Evolutionary conservation across 2,113 vertebrate species (phyloP).

Genomic region (Hystrix cristata): DNA sequence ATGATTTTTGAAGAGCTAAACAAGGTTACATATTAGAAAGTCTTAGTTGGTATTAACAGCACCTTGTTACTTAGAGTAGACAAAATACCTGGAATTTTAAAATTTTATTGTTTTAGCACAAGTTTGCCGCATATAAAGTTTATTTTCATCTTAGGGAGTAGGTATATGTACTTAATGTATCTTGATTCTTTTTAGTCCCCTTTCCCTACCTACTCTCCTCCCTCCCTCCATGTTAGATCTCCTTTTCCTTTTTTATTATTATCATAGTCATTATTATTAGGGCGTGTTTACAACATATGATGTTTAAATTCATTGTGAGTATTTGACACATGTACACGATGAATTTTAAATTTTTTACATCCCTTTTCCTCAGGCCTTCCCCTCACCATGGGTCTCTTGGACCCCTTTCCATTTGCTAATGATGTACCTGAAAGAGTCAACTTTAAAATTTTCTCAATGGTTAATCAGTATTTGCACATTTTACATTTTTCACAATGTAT

Average conservation of each 20-base stretch:
- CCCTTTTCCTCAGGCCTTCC: not conserved
- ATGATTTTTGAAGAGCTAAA: conserved; percentile 26
- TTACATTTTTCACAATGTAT: not conserved
- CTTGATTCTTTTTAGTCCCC: not conserved
- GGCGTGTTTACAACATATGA: not conserved
- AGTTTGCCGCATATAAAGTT: not conserved
- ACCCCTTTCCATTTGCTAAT: not conserved
- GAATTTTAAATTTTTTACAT: not conserved
- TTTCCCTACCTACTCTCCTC: not conserved
- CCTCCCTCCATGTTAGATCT: not conserved
- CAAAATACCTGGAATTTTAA: not conserved
- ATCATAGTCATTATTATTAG: not conserved
- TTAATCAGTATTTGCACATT: not conserved
- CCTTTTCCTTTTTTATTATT: not conserved
- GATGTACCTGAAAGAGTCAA: not conserved
- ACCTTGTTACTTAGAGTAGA: not conserved
- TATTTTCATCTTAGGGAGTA: not conserved
- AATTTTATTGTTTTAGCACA: not conserved
- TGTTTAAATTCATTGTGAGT: not conserved
- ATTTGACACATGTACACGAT: not conserved
- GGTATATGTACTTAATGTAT: not conserved
- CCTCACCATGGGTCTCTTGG: not conserved
- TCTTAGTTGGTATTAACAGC: not conserved
- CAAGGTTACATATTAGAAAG: not conserved
- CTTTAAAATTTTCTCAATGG: not conserved